Percentiles rank a stretch among this genome's conserved stretches.
These are phyloP conservation scores for Mormyrus proboscirostris DNA, from an alignment of 2,797 vertebrate genomes.

Conservation along the genomic window DNA sequence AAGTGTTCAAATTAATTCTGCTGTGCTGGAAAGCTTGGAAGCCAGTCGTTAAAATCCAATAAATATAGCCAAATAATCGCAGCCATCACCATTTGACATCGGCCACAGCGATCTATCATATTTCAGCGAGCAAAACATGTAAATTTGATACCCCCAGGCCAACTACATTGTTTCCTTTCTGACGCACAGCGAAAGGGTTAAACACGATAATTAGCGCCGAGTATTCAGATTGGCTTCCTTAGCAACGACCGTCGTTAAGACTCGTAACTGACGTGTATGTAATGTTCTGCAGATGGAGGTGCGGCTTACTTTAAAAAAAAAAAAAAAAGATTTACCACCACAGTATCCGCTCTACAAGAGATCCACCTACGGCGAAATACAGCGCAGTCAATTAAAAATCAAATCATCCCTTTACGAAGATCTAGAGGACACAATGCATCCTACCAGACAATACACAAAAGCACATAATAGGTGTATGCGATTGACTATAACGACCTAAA, in stretches of 20 bases:
- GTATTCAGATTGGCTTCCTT: constrained; percentile 59
- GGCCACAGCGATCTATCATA: not conserved
- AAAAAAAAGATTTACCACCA: not conserved
- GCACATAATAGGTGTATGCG: not conserved
- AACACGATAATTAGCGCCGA: not conserved
- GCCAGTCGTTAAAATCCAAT: not conserved
- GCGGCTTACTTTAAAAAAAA: not conserved
- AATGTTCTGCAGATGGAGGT: constrained; percentile 45
- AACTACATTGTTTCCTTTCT: not conserved
- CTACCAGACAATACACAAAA: not conserved
- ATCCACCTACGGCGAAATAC: not conserved
- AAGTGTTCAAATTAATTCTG: not conserved
- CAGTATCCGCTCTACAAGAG: not conserved
- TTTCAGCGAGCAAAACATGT: not conserved
- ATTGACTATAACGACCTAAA: not conserved
- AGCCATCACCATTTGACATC: not conserved
- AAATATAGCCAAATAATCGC: not conserved
- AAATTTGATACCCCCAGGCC: not conserved
- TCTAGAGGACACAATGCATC: not conserved
- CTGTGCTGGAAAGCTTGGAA: not conserved
- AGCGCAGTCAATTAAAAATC: not conserved
- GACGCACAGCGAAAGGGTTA: not conserved
- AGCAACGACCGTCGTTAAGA: constrained; percentile 48
- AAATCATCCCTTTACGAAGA: not conserved
- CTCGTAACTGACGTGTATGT: constrained; percentile 34